These are phyloP conservation scores for Girardia tigrina DNA, from an alignment of 2,888 invertebrate genomes.

Conservation along the genomic window DNA sequence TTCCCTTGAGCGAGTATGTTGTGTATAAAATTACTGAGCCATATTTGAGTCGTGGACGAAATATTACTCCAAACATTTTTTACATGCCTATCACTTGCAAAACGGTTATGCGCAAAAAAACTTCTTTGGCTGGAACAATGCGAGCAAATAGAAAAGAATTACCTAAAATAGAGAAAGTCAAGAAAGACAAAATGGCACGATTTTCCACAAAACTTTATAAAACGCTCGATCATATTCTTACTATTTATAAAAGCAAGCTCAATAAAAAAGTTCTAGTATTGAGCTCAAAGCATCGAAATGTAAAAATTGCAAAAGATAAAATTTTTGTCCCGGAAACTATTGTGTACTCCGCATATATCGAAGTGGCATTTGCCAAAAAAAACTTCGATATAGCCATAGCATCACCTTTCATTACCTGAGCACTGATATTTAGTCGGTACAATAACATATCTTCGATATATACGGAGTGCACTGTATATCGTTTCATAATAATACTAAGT, in stretches of 20 bases:
- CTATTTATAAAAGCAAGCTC: not conserved
- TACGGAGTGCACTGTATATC: too few species aligned
- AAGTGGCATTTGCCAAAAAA: too few species aligned
- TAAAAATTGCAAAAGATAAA: too few species aligned
- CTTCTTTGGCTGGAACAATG: constrained; percentile 9
- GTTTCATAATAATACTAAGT: not conserved
- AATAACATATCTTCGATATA: too few species aligned
- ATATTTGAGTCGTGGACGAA: constrained; percentile 10
- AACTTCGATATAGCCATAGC: too few species aligned
- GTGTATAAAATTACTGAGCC: not conserved
- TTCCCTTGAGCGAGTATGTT: not conserved
- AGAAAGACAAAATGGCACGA: not conserved
- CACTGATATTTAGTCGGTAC: too few species aligned
- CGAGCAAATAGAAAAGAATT: constrained; percentile 16
- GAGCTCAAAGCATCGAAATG: not conserved
- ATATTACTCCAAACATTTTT: constrained; percentile 3
- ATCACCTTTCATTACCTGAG: too few species aligned
- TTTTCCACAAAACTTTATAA: too few species aligned
- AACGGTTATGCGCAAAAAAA: not conserved
- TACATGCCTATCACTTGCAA: not conserved
- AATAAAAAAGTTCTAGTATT: not conserved
- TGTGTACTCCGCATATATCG: too few species aligned
- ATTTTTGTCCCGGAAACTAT: too few species aligned
- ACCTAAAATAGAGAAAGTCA: not conserved
- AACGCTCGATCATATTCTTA: not conserved